Base-by-base conservation (phyloP, 2,888 invertebrate genomes). In the Sericinus montela region DNA sequence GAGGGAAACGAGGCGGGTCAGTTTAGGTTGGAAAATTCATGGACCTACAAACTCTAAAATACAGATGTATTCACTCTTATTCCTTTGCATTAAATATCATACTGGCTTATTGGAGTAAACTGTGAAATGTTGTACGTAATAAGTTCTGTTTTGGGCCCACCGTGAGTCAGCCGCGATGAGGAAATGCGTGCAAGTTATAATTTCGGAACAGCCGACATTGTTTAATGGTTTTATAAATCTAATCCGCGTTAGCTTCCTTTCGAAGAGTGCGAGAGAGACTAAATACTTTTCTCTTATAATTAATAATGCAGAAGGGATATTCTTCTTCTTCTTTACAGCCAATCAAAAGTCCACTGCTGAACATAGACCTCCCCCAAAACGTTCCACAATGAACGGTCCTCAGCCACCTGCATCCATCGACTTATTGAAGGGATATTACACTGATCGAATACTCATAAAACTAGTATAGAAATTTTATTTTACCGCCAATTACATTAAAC, bases 151-250 rank as follows among this genome's bases (percentile, higher is more conserved):
- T 85, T 75, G 75, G 85, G 84, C 77, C 70, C 81, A 64, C 66
- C 62, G 72, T 86, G 87, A 86, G 75, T 86, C 87, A 86, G 73
- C 63, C 69, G 73, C 75, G 79, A 83, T 81, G 84, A 86, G 86
- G 87, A 86, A 86, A 86, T 84, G 84, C 83, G 81, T 80, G 83
- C 82, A 78, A 72, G 83, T 80, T 85, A 84, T 85, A 83, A 83
- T 84, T 84, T 83, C 72, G 70, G 80, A 75, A 67, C 75, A 69
- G 70, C 82, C 77, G 78, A 84, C 84, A 80, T 80, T 81, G 83
- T 85, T 80, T 75, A 74, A 76, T 75, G 75, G 69, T 75, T 79
- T 78, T 78, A 80, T 81, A 82, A 80, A 84, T 81, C 75, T 72
- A 62, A 65, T 63, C 58, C 58, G 58, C 62, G 63, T 62, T 58